Base-by-base conservation (phyloP, 1,140 invertebrate species). In the Acyrthosiphon pisum region DNA sequence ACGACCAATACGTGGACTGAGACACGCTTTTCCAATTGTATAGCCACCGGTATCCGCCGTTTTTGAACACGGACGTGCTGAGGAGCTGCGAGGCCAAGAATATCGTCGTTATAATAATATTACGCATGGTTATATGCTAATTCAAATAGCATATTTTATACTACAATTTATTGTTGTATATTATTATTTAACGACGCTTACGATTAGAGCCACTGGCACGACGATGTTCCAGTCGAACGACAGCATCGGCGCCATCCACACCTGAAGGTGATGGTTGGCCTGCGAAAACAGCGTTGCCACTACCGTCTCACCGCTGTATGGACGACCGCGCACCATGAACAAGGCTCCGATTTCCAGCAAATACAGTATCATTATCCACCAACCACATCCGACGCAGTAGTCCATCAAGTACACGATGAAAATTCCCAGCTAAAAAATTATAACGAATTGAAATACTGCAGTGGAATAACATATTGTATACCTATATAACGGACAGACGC, bases 161-260 rank as follows among this genome's bases (percentile, higher is more conserved):
- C 14, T 18, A n/a, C n/a, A n/a, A 76, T 35, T n/a, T n/a, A 20
- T 30, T 30, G 9, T 20, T 76, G 2, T 83, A 41, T 83, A 83
- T 41, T 83, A 83, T 41, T 35, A 1, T 37, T 37, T 3, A 8
- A 11, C 37, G 1, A 20, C 14, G 95, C 95, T 96, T 94, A 98
- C 97, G 95, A 98, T 96, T 87, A 98, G 95, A 14, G 96, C 95
- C 86, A 98, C 97, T 7, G 98, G 98, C 93, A 98, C 94, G 90
- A 98, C 95, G 11, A 98, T 97, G 95, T 98, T 98, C 98, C 98
- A 99, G 2, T 97, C 97, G 94, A 98, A 98, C n/a, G 97, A 97
- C 8, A 98, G 95, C 46, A 98, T 95, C 7, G 97, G 96, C 20
- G 97, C 97, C 18, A 96, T 96, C 95, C 97, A 96, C 87, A 95